Base-by-base conservation (phyloP, 1,140 invertebrate genomes). In the Brachionus paranguensis region DNA sequence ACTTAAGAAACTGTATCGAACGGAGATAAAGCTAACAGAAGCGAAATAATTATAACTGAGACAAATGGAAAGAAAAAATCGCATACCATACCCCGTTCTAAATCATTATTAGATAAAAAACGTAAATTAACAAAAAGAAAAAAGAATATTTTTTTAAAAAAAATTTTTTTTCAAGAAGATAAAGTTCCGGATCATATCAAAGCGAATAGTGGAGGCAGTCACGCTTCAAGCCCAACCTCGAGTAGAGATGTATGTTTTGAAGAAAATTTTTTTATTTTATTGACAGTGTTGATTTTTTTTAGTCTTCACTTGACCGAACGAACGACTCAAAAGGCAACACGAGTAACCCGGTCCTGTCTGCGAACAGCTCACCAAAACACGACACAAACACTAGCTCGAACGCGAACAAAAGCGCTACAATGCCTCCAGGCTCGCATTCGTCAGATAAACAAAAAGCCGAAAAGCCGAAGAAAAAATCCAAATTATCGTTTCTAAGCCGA, bases 391-490 rank as follows among this genome's bases (percentile, higher is more conserved):
- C 72, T 3, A 76, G 45, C 45, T 27, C 72, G 47, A 47, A 76
- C 20, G 33, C 53, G 33, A 81, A 68, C 27, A 81, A 81, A 81
- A 81, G 78, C 17, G 78, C 78, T 2, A 81, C 78, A 68, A 81
- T 81, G 41, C 78, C 78, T 24, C 37, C 53, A 11, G 55, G 50
- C 24, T 64, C 53, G 12, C 53, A 60, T 76, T 29, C 43, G 43
- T 50, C 41, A 50, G 72, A 76, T 45, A 81, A 81, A n/a, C 53
- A 81, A 60, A 81, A 81, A 68, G 24, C 17, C 24, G 78, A 81
- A 27, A 81, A 81, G 33, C 53, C 78, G 17, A 81, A 81, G 78
- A 81, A 81, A 81, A 81, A 81, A 47, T 81, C 78, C 17, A 81
- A 81, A 17, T 17, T 81, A 8, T 81, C 78, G n/a, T 81, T 81